phyloP scores from a whole-genome alignment of 2,888 invertebrate species.

The Andrena hattorfiana region DNA sequence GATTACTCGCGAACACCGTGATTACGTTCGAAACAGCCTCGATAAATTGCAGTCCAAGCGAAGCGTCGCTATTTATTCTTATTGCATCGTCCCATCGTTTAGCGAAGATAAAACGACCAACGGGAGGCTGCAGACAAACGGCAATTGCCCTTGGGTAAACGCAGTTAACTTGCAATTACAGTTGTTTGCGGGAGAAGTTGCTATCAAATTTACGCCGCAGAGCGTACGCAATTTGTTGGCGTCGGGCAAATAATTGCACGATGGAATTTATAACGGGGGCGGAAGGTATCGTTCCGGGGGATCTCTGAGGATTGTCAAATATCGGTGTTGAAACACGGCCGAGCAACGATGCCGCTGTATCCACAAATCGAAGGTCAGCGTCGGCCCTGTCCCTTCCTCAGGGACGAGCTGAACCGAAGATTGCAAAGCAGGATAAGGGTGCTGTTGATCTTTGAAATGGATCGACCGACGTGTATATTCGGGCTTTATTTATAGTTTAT shows the following conservation, averaged over 20 bases:
- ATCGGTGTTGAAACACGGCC: background rate
- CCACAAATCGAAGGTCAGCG: slow-evolving; percentile 25
- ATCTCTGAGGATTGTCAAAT: slow-evolving; percentile 16
- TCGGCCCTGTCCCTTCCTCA: background rate
- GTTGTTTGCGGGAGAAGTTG: slow-evolving; percentile 15
- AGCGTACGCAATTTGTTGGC: background rate
- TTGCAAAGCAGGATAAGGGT: slow-evolving; percentile 26
- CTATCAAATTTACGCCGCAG: background rate
- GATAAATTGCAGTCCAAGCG: background rate
- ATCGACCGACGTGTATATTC: background rate
- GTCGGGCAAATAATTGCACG: slow-evolving; percentile 9
- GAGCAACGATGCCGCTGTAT: background rate
- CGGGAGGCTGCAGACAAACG: slow-evolving; percentile 5
- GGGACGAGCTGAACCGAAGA: slow-evolving; percentile 11
- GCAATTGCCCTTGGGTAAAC: slow-evolving; percentile 15
- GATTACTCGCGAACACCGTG: background rate
- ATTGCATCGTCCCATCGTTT: background rate
- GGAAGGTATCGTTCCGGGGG: background rate
- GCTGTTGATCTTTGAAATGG: slow-evolving; percentile 36
- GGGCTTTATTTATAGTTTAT: slow-evolving; percentile 42
- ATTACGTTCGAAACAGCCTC: background rate
- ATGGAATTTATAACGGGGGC: slow-evolving; percentile 3
- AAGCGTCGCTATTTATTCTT: background rate
- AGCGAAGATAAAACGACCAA: background rate
- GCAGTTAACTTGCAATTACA: slow-evolving; percentile 25